phyloP scores from a whole-genome alignment of 2,797 vertebrate genomes.

The Clamator glandarius region DNA sequence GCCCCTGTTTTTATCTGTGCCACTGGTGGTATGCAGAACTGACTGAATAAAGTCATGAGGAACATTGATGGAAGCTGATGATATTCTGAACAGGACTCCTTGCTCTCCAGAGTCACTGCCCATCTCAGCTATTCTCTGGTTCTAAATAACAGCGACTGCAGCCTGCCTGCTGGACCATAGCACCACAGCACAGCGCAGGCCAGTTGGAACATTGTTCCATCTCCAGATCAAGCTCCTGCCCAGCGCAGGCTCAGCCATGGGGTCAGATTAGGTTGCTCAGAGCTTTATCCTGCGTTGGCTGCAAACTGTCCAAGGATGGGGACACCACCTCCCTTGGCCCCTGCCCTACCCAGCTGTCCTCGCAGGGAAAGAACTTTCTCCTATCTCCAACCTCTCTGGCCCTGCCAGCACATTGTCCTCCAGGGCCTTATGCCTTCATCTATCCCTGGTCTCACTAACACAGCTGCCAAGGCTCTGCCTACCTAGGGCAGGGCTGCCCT shows the following conservation, averaged over 20 bases:
- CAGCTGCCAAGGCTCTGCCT: neutral
- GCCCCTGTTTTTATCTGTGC: neutral
- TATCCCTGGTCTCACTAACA: neutral
- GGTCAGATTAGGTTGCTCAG: neutral
- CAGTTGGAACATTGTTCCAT: neutral
- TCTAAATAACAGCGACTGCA: neutral
- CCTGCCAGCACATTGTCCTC: neutral
- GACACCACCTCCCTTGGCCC: accelerated
- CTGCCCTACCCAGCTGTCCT: neutral
- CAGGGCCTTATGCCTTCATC: neutral
- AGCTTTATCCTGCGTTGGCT: neutral
- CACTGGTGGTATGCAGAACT: neutral
- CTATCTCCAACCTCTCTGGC: neutral
- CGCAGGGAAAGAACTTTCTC: neutral
- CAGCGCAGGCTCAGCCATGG: neutral
- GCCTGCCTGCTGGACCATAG: accelerated
- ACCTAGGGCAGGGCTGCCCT: neutral
- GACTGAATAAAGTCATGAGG: neutral
- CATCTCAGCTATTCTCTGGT: neutral
- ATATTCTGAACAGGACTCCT: neutral
- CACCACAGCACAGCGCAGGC: accelerated
- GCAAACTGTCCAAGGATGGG: neutral
- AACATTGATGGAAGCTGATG: accelerated
- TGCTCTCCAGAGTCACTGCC: neutral
- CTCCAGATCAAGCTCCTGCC: neutral